Evolutionary conservation across 2,888 invertebrate species (phyloP).

Genomic region (Zonitis immaculata): DNA sequence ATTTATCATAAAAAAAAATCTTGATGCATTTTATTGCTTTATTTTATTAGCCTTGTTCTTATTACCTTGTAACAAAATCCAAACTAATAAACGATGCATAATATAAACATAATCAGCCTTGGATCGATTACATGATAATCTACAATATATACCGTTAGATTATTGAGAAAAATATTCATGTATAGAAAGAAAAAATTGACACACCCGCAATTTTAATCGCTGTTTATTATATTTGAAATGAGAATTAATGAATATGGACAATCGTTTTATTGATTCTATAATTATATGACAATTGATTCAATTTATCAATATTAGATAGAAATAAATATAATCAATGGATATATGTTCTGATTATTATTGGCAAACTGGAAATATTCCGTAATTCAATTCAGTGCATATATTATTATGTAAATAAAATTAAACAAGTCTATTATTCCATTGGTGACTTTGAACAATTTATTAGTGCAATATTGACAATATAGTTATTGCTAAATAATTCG

Average conservation of each 20-base stretch:
- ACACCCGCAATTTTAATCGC: background rate
- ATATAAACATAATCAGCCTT: constrained; percentile 16
- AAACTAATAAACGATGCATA: constrained; percentile 1
- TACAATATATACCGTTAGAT: constrained; percentile 14
- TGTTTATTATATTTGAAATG: background rate
- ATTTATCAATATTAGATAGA: background rate
- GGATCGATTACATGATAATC: constrained; percentile 6
- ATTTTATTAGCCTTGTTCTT: constrained; percentile 9
- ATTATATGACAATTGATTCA: background rate
- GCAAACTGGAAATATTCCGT: too few relatives aligned
- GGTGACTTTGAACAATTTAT: background rate
- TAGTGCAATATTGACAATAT: background rate
- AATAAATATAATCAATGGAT: too few relatives aligned
- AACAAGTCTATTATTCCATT: background rate
- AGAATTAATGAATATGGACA: background rate
- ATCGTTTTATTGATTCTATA: background rate
- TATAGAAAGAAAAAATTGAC: background rate
- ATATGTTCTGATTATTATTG: too few relatives aligned
- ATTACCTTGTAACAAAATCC: constrained; percentile 18
- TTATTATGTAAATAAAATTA: too few relatives aligned
- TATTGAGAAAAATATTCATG: background rate
- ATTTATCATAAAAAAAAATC: background rate
- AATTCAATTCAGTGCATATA: too few relatives aligned
- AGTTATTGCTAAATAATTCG: background rate
- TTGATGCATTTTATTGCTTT: background rate